phyloP scores from a whole-genome alignment of 2,113 vertebrate genomes.

The Rhinolophus sinicus region DNA sequence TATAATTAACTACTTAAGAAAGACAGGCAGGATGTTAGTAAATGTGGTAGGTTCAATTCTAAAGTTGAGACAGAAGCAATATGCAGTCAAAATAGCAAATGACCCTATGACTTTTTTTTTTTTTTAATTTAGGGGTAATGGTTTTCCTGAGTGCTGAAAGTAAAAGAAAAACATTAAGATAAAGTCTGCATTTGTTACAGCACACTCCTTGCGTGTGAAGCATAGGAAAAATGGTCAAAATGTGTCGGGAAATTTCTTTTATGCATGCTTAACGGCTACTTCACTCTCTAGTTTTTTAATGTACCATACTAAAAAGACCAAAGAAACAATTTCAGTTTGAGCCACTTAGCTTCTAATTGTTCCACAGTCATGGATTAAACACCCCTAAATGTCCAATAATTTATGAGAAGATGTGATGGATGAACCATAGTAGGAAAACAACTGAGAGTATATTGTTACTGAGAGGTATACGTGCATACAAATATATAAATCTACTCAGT shows the following conservation, averaged over 20 bases:
- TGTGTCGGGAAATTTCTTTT: not conserved
- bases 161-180: conserved; percentile 30
- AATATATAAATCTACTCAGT: not conserved
- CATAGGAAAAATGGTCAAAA: not conserved
- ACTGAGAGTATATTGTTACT: too few species aligned
- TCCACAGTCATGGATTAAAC: not conserved
- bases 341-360: not conserved
- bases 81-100: conserved; percentile 41
- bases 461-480: not conserved
- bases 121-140: not conserved
- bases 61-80: conserved; percentile 54
- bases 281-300: not conserved
- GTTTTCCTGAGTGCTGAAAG: conserved; percentile 31
- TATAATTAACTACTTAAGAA: conserved; percentile 64
- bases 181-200: conserved; percentile 24
- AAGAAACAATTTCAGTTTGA: not conserved
- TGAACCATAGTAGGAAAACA: not conserved
- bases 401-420: not conserved
- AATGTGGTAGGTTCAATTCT: not conserved
- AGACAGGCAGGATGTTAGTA: conserved; percentile 46
- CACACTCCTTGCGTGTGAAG: not conserved
- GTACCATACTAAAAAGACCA: not conserved
- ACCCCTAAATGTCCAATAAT: not conserved
- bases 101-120: not conserved
- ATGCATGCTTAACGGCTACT: not conserved